A percentile compares a stretch with the other conserved stretches of the same genome.
phyloP scores from a whole-genome alignment of 1,140 invertebrate genomes.

The Trichonephila clavipes region DNA sequence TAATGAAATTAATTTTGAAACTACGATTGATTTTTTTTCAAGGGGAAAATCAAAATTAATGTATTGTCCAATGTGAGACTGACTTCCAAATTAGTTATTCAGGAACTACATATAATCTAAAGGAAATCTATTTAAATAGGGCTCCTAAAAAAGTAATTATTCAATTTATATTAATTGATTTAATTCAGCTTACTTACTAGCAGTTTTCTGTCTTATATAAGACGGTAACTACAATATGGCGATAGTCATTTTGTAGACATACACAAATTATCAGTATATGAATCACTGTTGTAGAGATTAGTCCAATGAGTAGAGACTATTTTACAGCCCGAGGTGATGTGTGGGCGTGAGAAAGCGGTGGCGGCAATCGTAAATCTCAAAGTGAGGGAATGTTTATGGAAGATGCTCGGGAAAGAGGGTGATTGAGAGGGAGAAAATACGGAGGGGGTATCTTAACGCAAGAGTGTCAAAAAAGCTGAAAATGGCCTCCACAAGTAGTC shows the following conservation, averaged over 20 bases:
- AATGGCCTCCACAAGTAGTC: conserved; percentile 6
- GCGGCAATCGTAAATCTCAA: conserved; percentile 51
- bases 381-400: conserved; percentile 63
- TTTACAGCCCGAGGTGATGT: background rate
- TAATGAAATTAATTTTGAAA: too few species aligned
- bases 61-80: too few species aligned
- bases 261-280: background rate
- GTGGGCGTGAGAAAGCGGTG: conserved; percentile 59
- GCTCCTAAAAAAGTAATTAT: too few species aligned
- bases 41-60: too few species aligned
- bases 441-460: background rate
- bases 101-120: too few species aligned
- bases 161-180: too few species aligned
- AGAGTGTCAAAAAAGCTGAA: background rate
- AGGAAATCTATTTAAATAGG: too few species aligned
- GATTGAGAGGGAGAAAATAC: conserved; percentile 13
- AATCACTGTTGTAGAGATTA: background rate
- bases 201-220: background rate
- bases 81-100: too few species aligned
- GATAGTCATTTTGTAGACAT: too few species aligned
- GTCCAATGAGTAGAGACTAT: background rate
- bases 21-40: too few species aligned
- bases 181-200: background rate
- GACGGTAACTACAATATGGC: background rate
- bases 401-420: background rate